phyloP scores from a whole-genome alignment of 2,888 invertebrate species.

The Monoplex corrugatus region DNA sequence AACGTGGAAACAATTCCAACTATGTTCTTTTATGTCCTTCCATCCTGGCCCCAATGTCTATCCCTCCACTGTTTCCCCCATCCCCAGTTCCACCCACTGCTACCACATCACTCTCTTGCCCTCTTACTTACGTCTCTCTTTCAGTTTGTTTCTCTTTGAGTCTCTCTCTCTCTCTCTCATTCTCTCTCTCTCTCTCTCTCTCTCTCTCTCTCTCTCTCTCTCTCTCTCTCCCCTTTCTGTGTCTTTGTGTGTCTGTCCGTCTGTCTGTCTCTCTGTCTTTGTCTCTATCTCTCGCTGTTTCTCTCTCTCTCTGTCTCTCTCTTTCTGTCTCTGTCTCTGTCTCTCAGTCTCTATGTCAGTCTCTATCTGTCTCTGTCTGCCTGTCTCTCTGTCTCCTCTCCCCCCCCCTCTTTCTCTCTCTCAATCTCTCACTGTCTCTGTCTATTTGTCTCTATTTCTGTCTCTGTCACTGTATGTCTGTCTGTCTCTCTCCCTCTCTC shows the following conservation, averaged over 20 bases:
- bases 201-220: constrained; percentile 28
- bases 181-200: not conserved
- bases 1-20: too few relatives aligned
- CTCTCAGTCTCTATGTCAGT: not conserved
- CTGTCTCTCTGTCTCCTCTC: too few relatives aligned
- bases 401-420: too few relatives aligned
- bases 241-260: not conserved
- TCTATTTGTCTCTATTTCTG: not conserved
- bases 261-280: not conserved
- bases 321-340: not conserved
- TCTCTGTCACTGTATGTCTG: not conserved
- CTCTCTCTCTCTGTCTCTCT: too few relatives aligned
- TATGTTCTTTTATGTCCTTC: too few relatives aligned
- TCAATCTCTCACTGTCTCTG: not conserved
- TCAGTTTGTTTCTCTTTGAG: not conserved
- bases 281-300: not conserved
- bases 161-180: not conserved
- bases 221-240: not conserved
- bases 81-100: too few relatives aligned
- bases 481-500: not conserved
- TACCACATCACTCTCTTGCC: too few relatives aligned
- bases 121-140: not conserved
- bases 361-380: not conserved
- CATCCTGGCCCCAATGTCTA: too few relatives aligned
- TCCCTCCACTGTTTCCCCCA: too few relatives aligned